Evolutionary conservation across 2,888 invertebrate genomes (phyloP).

Genomic region (Eupithecia dodoneata): DNA sequence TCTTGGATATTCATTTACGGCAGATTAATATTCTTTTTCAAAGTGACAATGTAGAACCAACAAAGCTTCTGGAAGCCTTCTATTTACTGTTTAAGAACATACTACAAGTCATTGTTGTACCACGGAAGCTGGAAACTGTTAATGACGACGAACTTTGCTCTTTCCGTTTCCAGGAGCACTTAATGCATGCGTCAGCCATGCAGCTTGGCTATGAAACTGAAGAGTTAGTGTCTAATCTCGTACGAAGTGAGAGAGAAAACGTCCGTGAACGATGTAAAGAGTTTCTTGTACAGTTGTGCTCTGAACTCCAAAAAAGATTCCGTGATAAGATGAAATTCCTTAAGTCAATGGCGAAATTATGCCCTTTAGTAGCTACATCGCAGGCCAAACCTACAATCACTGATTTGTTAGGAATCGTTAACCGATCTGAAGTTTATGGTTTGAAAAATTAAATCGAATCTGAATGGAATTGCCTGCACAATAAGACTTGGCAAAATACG

Average conservation of each 20-base stretch:
- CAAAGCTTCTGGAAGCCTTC: slow-evolving; percentile 25
- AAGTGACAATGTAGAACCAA: slow-evolving; percentile 28
- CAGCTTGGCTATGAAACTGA: slow-evolving; percentile 23
- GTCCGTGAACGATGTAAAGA: slow-evolving; percentile 27
- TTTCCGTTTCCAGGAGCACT: slow-evolving; percentile 18
- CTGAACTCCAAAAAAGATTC: slow-evolving; percentile 28
- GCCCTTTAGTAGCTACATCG: slow-evolving; percentile 19
- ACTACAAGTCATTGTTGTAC: slow-evolving; percentile 29
- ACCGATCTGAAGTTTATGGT: slow-evolving; percentile 21
- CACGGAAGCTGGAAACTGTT: slow-evolving; percentile 22
- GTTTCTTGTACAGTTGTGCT: slow-evolving; percentile 25
- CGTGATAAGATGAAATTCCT: slow-evolving; percentile 22
- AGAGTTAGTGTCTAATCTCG: slow-evolving; percentile 17
- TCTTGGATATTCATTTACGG: slow-evolving; percentile 21
- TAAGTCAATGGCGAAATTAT: slow-evolving; percentile 26
- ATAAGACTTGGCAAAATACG: slow-evolving; percentile 22
- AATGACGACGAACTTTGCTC: slow-evolving; percentile 13
- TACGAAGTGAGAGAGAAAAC: slow-evolving; percentile 14
- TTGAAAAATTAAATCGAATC: slow-evolving; percentile 21
- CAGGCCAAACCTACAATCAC: slow-evolving; percentile 26
- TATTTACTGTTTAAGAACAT: slow-evolving; percentile 11
- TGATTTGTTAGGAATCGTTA: slow-evolving; percentile 22
- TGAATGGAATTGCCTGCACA: slow-evolving; percentile 16
- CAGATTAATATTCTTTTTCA: slow-evolving; percentile 28
- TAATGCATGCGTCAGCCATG: slow-evolving; percentile 29